A percentile compares a stretch with the other conserved stretches of the same genome.
Conservation (phyloP, 2,888 invertebrate species). For the Lochmaea crataegi region DNA sequence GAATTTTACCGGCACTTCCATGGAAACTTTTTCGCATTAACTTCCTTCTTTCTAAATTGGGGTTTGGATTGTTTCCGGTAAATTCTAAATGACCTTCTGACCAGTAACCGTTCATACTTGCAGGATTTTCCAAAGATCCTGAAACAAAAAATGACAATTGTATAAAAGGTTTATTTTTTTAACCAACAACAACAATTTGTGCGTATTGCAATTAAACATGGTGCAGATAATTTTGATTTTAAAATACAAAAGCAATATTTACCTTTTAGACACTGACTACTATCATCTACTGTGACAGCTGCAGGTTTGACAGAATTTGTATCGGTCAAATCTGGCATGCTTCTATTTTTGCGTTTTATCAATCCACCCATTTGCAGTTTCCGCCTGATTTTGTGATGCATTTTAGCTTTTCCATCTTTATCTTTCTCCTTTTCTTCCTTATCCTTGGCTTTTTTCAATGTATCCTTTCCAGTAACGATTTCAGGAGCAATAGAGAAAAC, state of each 20-base stretch:
- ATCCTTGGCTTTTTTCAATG: constrained; percentile 67
- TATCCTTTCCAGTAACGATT: constrained; percentile 57
- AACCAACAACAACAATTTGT: too few species aligned
- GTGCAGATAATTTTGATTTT: neutral
- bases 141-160: constrained; percentile 4
- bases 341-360: constrained; percentile 87
- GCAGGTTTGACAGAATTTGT: constrained; percentile 70
- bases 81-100: constrained; percentile 90
- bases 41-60: constrained; percentile 86
- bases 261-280: constrained; percentile 75
- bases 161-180: too few species aligned
- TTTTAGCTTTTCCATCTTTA: constrained; percentile 83
- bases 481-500: constrained; percentile 77
- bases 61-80: constrained; percentile 75
- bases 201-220: neutral
- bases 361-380: constrained; percentile 91
- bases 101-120: constrained; percentile 79
- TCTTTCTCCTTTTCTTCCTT: constrained; percentile 72
- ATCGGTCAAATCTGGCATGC: constrained; percentile 92
- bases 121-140: constrained; percentile 64
- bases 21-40: constrained; percentile 91
- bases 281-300: constrained; percentile 78
- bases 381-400: constrained; percentile 89
- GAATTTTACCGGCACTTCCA: constrained; percentile 83
- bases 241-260: constrained; percentile 45